Percentiles rank a stretch among this genome's conserved stretches.
These are phyloP conservation scores for Drosophila saltans DNA, from an alignment of 1,140 invertebrate genomes.

Conservation along the genomic window DNA sequence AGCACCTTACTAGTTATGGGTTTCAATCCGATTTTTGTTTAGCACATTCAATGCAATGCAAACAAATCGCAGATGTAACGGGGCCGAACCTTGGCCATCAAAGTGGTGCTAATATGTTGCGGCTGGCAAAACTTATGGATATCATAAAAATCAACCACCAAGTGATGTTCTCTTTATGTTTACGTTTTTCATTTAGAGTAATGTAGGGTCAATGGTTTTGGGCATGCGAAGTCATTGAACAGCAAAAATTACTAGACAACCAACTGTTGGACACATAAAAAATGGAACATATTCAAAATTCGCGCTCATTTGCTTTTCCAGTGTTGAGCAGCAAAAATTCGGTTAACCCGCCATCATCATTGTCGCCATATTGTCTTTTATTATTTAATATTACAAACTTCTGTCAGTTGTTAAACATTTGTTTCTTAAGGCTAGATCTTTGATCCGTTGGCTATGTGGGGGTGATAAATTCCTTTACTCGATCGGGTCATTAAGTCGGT, in stretches of 20 bases:
- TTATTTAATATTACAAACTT: too few relatives aligned
- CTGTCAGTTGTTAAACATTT: too few relatives aligned
- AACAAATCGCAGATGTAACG: constrained; percentile 56
- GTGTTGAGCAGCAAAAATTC: not conserved
- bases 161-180: constrained; percentile 14
- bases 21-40: constrained; percentile 42
- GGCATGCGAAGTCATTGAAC: constrained; percentile 55
- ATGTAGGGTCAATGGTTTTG: constrained; percentile 62
- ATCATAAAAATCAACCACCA: constrained; percentile 52
- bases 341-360: not conserved
- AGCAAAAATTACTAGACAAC: not conserved
- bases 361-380: not conserved
- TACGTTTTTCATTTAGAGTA: constrained; percentile 32
- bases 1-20: constrained; percentile 65
- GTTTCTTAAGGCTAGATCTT: too few relatives aligned
- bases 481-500: too few relatives aligned
- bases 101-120: constrained; percentile 45
- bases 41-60: constrained; percentile 64
- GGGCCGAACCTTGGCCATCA: constrained; percentile 60
- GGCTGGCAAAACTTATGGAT: constrained; percentile 57
- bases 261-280: constrained; percentile 6
- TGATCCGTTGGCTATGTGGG: too few relatives aligned
- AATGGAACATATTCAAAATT: not conserved
- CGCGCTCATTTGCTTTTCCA: not conserved
- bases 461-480: too few relatives aligned